Evolutionary conservation across 1,140 invertebrate genomes (phyloP).

Genomic region (Pseudomyrmex cubaensis): DNA sequence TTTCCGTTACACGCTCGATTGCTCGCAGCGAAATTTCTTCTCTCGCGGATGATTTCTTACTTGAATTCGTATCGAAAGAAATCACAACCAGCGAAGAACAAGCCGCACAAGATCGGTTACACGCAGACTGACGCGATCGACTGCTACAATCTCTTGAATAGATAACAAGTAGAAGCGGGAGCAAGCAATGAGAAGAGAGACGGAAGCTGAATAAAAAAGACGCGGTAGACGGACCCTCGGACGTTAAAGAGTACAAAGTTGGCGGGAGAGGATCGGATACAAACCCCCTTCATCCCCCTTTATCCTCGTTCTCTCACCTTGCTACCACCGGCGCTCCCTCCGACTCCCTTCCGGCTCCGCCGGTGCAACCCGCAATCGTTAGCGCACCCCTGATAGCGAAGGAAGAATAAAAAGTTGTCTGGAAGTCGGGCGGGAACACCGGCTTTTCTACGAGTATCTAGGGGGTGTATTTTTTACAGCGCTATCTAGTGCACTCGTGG

Average conservation of each 20-base stretch:
- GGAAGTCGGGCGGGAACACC: conserved; percentile 56
- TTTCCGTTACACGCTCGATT: conserved; percentile 15
- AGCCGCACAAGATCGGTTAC: conserved; percentile 66
- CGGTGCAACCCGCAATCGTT: conserved; percentile 67
- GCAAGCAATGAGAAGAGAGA: conserved; percentile 49
- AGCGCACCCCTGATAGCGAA: conserved; percentile 72
- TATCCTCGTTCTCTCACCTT: conserved; percentile 44
- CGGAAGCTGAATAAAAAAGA: conserved; percentile 19
- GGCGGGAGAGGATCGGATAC: conserved; percentile 62
- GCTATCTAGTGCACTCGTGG: conserved; percentile 66
- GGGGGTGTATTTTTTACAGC: conserved; percentile 75
- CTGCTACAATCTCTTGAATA: conserved; percentile 67
- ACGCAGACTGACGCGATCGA: conserved; percentile 61
- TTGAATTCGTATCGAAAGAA: conserved; percentile 37
- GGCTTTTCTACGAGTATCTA: conserved; percentile 72
- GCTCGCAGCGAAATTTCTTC: conserved; percentile 8
- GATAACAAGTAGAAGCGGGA: conserved; percentile 65
- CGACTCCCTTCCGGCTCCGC: neutral
- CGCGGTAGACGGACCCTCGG: conserved; percentile 4
- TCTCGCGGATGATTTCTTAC: neutral
- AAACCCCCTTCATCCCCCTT: conserved; percentile 23
- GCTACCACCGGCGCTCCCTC: conserved; percentile 6
- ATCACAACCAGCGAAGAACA: conserved; percentile 51
- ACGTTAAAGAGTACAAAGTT: conserved; percentile 72
- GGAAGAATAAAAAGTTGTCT: conserved; percentile 75